Percentiles rank a stretch among this genome's conserved stretches.
Evolutionary conservation across 2,113 vertebrate species (phyloP).

Genomic region (Pogona vitticeps): DNA sequence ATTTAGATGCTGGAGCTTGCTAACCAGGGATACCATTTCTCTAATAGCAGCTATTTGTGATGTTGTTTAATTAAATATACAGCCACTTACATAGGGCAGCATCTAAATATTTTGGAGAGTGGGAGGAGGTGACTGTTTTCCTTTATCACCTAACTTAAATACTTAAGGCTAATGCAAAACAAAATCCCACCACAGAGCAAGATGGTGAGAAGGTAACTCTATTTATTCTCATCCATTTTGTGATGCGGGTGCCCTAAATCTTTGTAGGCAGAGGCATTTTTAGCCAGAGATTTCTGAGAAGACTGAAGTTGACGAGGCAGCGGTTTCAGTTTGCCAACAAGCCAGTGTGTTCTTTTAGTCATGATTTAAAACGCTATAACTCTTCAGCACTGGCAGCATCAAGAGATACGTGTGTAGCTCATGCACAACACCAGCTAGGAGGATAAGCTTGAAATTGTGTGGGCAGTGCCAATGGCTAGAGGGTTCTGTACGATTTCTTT

Average conservation of each 20-base stretch:
- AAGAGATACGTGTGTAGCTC: not conserved
- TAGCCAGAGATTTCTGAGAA: not conserved
- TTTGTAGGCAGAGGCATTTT: not conserved
- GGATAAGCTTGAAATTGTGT: not conserved
- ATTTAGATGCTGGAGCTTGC: not conserved
- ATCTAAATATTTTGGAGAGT: not conserved
- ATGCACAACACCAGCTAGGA: not conserved
- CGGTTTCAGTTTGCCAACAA: not conserved
- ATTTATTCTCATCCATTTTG: not conserved
- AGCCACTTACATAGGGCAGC: conserved; percentile 1
- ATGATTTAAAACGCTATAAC: not conserved
- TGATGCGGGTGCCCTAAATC: not conserved
- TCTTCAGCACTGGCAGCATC: not conserved
- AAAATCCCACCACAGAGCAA: not conserved
- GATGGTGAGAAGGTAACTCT: not conserved
- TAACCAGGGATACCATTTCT: not conserved
- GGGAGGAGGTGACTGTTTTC: not conserved
- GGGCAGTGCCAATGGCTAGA: not conserved
- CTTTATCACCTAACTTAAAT: not conserved
- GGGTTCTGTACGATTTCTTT: not conserved
- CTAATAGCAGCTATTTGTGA: not conserved
- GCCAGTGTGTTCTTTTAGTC: not conserved
- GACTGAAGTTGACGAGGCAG: not conserved
- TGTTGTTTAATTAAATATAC: not conserved
- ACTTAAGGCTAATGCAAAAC: not conserved